Evolutionary conservation across 2,113 vertebrate genomes (phyloP).

Genomic region (Abramis brama): DNA sequence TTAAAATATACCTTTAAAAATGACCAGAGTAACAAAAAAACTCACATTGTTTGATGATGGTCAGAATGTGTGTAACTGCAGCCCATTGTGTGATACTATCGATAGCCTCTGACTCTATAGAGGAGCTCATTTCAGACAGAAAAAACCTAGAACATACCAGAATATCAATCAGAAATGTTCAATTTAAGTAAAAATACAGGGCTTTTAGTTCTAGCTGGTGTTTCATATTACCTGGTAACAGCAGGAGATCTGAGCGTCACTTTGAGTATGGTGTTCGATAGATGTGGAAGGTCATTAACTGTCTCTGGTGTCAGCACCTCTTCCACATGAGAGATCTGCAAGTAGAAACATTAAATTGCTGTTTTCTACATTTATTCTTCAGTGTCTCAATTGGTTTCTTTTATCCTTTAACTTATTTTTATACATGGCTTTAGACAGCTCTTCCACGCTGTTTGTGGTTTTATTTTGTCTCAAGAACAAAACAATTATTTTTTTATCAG

Average conservation of each 20-base stretch:
- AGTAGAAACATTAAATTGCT: neutral
- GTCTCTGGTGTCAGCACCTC: slow-evolving; percentile 75
- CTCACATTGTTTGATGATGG: slow-evolving; percentile 82
- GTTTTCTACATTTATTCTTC: neutral
- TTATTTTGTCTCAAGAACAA: neutral
- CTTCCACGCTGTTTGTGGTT: neutral
- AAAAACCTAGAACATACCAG: slow-evolving; percentile 79
- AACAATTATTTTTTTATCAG: neutral
- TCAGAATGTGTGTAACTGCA: slow-evolving; percentile 74
- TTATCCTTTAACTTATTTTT: neutral
- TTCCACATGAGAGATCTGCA: slow-evolving; percentile 71
- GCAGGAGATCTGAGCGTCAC: slow-evolving; percentile 77
- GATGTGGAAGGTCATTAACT: slow-evolving; percentile 83
- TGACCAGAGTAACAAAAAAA: slow-evolving; percentile 11
- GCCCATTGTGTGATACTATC: slow-evolving; percentile 80
- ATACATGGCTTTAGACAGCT: neutral
- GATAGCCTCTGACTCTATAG: slow-evolving; percentile 80
- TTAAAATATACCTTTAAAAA: neutral
- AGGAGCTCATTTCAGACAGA: slow-evolving; percentile 79
- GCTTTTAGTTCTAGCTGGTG: neutral
- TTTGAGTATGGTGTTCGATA: slow-evolving; percentile 81
- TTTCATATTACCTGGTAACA: slow-evolving; percentile 79
- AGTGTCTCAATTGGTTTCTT: neutral
- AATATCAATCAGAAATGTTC: neutral
- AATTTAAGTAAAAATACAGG: neutral